Evolutionary conservation across 2,797 vertebrate genomes (phyloP).

Genomic region (Ctenopoma multispine): DNA sequence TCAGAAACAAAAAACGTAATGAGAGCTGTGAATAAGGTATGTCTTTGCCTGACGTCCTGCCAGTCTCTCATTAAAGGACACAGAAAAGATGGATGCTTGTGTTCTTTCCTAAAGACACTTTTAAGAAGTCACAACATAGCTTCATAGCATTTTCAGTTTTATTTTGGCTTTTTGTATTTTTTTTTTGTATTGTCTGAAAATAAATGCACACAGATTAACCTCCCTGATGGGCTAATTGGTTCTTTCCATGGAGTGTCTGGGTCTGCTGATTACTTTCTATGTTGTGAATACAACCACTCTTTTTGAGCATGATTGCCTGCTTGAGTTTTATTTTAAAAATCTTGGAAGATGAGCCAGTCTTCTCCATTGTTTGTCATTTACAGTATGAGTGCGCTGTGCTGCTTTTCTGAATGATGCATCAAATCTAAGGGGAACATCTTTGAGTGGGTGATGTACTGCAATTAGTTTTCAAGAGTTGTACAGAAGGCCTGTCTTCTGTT

Average conservation of each 20-base stretch:
- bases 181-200: neutral
- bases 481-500: conserved; percentile 3
- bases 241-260: neutral
- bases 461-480: conserved; percentile 12
- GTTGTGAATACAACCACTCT: neutral
- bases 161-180: neutral
- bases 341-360: neutral
- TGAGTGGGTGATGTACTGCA: neutral
- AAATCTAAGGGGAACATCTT: conserved; percentile 5
- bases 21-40: too few species aligned
- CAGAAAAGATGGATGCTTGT: too few species aligned
- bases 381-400: neutral
- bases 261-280: conserved; percentile 4
- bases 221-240: neutral
- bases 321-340: neutral
- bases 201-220: neutral
- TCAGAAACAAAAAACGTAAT: too few species aligned
- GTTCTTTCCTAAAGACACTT: too few species aligned
- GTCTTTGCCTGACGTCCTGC: too few species aligned
- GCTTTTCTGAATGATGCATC: neutral
- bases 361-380: neutral
- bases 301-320: neutral
- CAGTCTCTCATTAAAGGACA: too few species aligned
- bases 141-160: neutral
- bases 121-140: too few species aligned